phyloP scores from a whole-genome alignment of 2,797 vertebrate species.

The Allobates femoralis region DNA sequence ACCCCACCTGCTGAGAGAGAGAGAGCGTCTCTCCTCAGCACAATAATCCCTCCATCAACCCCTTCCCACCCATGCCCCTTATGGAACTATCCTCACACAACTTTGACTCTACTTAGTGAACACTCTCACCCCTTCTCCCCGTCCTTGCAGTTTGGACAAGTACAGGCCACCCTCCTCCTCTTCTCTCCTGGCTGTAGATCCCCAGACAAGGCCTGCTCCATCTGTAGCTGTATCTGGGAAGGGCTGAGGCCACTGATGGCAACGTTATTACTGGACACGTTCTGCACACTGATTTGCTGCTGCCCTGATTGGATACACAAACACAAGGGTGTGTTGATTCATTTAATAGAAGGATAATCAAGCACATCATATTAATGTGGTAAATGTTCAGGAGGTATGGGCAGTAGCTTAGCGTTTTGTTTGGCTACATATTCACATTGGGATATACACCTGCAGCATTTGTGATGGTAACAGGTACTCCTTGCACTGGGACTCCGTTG shows the following conservation, averaged over 20 bases:
- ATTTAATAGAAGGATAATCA: conserved; percentile 37
- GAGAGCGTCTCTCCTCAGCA: conserved; percentile 52
- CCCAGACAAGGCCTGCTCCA: conserved; percentile 90
- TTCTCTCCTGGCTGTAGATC: conserved; percentile 91
- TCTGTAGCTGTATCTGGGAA: conserved; percentile 86
- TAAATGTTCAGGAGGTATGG: conserved; percentile 17
- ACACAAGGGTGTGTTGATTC: conserved; percentile 32
- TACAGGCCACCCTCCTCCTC: conserved; percentile 94
- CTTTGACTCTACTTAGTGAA: background rate
- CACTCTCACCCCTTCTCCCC: conserved; percentile 87
- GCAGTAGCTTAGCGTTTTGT: conserved; percentile 4
- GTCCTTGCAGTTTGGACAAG: conserved; percentile 98
- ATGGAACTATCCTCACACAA: background rate
- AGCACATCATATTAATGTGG: conserved; percentile 22
- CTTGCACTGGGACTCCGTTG: conserved; percentile 94
- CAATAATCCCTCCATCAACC: background rate
- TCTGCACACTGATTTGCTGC: conserved; percentile 94
- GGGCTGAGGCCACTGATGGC: conserved; percentile 86
- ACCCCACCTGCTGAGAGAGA: conserved; percentile 78
- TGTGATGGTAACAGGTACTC: conserved; percentile 95
- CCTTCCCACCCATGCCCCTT: conserved; percentile 4
- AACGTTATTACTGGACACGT: conserved; percentile 87
- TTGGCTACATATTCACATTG: conserved; percentile 28
- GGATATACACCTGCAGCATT: conserved; percentile 84
- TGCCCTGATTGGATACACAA: conserved; percentile 80